These are phyloP conservation scores for Psammodynastes pulverulentus DNA, from an alignment of 2,113 vertebrate genomes.

Conservation along the genomic window DNA sequence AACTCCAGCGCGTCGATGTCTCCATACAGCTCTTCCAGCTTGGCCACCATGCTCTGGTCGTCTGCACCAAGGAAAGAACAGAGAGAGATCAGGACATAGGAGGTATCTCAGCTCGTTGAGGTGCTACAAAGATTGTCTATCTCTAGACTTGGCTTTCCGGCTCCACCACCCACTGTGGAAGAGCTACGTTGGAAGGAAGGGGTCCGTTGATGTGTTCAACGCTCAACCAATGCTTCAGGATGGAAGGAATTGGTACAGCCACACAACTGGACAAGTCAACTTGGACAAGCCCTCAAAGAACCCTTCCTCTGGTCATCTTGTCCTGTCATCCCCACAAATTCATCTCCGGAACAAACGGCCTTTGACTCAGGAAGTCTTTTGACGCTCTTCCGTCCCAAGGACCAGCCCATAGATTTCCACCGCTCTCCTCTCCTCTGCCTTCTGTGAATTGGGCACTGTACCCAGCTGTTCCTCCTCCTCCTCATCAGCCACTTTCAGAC, in stretches of 20 bases:
- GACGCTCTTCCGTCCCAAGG: no score
- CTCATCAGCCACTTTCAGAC: no score
- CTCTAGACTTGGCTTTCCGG: neutral
- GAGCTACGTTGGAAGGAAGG: neutral
- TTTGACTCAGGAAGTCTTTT: neutral
- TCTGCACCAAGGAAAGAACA: conserved; percentile 61
- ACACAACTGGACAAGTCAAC: neutral
- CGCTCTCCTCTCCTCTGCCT: no score
- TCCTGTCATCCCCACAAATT: neutral
- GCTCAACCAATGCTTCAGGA: neutral
- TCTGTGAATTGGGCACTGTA: no score
- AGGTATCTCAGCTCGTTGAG: neutral
- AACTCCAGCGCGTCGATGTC: conserved; percentile 93
- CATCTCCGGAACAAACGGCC: neutral
- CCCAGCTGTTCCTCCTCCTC: no score
- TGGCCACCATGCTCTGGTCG: conserved; percentile 75
- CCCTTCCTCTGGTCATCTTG: neutral
- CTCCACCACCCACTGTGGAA: neutral
- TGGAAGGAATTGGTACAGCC: neutral
- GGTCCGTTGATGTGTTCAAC: neutral
- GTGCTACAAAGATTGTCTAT: neutral
- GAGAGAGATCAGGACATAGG: neutral
- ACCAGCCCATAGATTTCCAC: no score
- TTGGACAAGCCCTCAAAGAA: neutral
- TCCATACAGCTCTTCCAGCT: conserved; percentile 85